These are phyloP conservation scores for Anniella stebbinsi DNA, from an alignment of 2,797 vertebrate species.

Conservation along the genomic window DNA sequence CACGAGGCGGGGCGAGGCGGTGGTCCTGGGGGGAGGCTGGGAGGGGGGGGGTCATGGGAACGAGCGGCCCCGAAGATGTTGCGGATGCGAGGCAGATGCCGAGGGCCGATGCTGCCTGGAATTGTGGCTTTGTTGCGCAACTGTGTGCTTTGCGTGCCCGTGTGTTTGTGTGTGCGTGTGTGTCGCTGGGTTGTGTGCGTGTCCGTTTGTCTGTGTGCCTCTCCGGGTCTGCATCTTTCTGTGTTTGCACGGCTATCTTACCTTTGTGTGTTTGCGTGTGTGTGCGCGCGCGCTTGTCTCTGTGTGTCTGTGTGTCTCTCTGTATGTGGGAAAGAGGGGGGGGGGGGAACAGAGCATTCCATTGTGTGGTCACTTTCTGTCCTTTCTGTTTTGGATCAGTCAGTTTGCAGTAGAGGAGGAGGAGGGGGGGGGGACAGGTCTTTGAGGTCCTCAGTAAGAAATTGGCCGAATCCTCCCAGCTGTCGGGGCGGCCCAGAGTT, in stretches of 20 bases:
- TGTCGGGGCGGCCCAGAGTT: neutral
- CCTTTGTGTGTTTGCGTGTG: too few species aligned
- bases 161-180: too few species aligned
- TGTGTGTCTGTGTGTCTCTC: too few species aligned
- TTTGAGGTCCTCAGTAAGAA: neutral
- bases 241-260: too few species aligned
- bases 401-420: too few species aligned
- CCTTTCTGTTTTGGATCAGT: neutral
- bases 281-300: too few species aligned
- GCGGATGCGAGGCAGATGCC: neutral
- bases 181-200: too few species aligned
- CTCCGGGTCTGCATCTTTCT: too few species aligned
- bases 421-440: neutral
- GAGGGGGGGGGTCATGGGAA: neutral
- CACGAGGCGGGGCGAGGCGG: neutral
- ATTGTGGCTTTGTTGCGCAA: neutral
- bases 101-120: too few species aligned
- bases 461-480: neutral
- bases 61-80: constrained; percentile 49
- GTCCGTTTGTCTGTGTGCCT: too few species aligned
- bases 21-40: neutral
- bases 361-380: neutral
- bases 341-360: neutral
- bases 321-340: too few species aligned
- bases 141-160: too few species aligned